Evolutionary conservation across 2,888 invertebrate species (phyloP).

Genomic region (Lithophane leautieri): DNA sequence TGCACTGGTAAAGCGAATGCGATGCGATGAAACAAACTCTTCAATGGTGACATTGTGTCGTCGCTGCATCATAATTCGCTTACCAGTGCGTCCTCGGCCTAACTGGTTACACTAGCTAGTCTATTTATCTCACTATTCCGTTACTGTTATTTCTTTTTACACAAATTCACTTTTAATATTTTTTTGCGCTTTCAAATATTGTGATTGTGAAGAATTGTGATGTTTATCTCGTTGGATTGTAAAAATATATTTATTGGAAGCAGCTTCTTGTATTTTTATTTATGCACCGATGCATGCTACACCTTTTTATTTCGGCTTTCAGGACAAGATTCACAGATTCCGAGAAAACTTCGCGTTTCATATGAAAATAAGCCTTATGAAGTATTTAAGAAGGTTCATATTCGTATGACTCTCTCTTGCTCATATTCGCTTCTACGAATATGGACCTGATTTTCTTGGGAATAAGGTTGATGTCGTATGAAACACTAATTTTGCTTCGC

Average conservation of each 20-base stretch:
- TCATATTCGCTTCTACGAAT: neutral
- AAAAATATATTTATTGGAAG: conserved; percentile 85
- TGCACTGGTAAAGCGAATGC: neutral
- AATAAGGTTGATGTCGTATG: neutral
- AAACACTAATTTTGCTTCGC: neutral
- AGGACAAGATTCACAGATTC: conserved; percentile 6
- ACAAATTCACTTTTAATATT: conserved; percentile 53
- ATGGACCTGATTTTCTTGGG: neutral
- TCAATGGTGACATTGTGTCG: neutral
- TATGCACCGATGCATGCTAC: conserved; percentile 70
- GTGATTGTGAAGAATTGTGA: conserved; percentile 66
- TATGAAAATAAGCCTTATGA: neutral
- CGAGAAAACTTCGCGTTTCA: neutral
- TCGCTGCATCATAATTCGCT: neutral
- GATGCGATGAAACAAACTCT: neutral
- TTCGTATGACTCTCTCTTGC: neutral
- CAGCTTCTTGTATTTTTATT: conserved; percentile 84
- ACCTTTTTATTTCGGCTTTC: conserved; percentile 47
- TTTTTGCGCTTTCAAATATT: conserved; percentile 71
- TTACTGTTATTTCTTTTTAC: conserved; percentile 42
- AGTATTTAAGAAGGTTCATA: neutral
- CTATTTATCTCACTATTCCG: conserved; percentile 28
- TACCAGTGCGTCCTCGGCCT: neutral
- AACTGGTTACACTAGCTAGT: conserved; percentile 18
- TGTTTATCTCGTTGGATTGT: conserved; percentile 70